Percentiles rank a stretch among this genome's conserved stretches.
Conservation (phyloP, 1,140 invertebrate genomes). For the Carposina sasakii region DNA sequence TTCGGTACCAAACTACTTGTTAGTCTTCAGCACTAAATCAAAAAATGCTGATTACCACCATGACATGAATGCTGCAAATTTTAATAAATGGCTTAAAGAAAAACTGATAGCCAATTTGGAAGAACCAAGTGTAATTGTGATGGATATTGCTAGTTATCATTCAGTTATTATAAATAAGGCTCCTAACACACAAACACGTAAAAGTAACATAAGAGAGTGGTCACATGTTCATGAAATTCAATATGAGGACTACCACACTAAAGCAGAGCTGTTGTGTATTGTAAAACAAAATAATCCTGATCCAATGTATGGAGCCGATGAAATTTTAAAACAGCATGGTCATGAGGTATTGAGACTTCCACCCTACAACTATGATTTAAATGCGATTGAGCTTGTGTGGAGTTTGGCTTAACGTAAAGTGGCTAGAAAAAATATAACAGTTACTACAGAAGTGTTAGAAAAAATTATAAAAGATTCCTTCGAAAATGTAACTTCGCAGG, state of each 20-base stretch:
- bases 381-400: constrained; percentile 25
- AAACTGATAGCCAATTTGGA: constrained; percentile 11
- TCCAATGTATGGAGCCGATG: constrained; percentile 9
- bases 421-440: constrained; percentile 9
- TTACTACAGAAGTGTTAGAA: not conserved
- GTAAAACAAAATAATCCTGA: constrained; percentile 10
- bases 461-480: constrained; percentile 1
- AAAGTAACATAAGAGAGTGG: constrained; percentile 4
- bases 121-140: not conserved
- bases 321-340: constrained; percentile 1
- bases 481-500: not conserved
- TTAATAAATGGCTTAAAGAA: constrained; percentile 9
- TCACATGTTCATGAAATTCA: constrained; percentile 3
- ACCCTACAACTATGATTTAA: constrained; percentile 26
- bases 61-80: constrained; percentile 10
- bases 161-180: constrained; percentile 7
- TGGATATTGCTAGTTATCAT: constrained; percentile 13
- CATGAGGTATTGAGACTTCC: constrained; percentile 11
- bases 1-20: constrained; percentile 8
- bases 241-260: constrained; percentile 1
- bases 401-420: constrained; percentile 13
- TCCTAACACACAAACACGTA: not conserved
- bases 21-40: constrained; percentile 7
- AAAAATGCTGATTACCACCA: constrained; percentile 12
- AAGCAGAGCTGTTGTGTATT: constrained; percentile 3